phyloP scores from a whole-genome alignment of 2,797 vertebrate species.

The Rhynchotus rufescens region DNA sequence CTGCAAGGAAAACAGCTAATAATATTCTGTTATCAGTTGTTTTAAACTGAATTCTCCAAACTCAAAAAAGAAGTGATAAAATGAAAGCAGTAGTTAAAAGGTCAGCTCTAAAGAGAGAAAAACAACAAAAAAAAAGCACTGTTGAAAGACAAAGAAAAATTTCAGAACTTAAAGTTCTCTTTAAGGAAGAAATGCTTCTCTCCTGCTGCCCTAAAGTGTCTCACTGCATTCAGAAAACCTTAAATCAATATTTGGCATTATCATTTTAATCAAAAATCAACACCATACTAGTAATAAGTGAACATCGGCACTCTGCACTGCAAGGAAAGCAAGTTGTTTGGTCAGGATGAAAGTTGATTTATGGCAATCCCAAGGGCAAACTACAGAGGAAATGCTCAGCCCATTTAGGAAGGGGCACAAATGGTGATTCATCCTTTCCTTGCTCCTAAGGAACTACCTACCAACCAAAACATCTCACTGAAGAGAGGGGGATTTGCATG shows the following conservation, averaged over 20 bases:
- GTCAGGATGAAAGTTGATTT: background rate
- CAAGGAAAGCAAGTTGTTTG: background rate
- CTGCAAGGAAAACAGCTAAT: background rate
- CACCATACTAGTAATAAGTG: slow-evolving; percentile 1
- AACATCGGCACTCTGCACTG: slow-evolving; percentile 24
- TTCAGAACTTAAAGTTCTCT: background rate
- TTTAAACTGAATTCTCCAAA: background rate
- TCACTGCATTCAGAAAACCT: slow-evolving; percentile 37
- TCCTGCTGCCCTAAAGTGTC: background rate
- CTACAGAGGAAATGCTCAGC: slow-evolving; percentile 44
- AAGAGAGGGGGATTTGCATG: background rate
- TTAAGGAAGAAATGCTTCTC: background rate
- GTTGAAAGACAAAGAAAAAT: background rate
- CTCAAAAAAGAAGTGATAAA: background rate
- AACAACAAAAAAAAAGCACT: background rate
- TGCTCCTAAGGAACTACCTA: background rate
- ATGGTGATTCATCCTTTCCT: background rate
- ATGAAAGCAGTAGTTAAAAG: background rate
- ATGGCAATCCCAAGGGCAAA: background rate
- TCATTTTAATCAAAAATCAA: slow-evolving; percentile 55
- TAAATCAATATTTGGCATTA: slow-evolving; percentile 62
- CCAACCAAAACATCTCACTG: background rate
- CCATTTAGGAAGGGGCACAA: slow-evolving; percentile 35
- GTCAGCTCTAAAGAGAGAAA: background rate
- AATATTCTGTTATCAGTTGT: background rate